phyloP scores from a whole-genome alignment of 2,888 invertebrate species.

The Marronus borbonicus region DNA sequence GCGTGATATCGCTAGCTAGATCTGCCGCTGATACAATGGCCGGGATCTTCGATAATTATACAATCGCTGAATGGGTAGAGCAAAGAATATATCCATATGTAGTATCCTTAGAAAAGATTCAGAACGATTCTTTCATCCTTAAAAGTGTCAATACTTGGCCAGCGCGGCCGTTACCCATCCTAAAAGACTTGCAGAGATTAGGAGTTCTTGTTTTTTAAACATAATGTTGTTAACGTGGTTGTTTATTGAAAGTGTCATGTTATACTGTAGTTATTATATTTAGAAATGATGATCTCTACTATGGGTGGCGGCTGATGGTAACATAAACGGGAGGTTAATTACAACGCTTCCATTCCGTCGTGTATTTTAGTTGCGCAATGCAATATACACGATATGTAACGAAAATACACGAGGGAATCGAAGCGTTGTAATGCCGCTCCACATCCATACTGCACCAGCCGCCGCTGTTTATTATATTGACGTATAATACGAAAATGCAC shows the following conservation, averaged over 20 bases:
- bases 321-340: too few relatives aligned
- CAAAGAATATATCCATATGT: conserved; percentile 76
- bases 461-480: conserved; percentile 25
- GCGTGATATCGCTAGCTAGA: conserved; percentile 72
- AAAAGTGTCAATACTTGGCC: conserved; percentile 75
- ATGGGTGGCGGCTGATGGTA: too few relatives aligned
- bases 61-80: conserved; percentile 79
- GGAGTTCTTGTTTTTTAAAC: conserved; percentile 64
- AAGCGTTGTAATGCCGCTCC: too few relatives aligned
- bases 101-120: conserved; percentile 72
- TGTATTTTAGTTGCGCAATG: too few relatives aligned
- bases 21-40: conserved; percentile 74
- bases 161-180: conserved; percentile 74
- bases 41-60: conserved; percentile 76
- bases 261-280: conserved; percentile 5
- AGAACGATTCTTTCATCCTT: conserved; percentile 72
- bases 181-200: conserved; percentile 70
- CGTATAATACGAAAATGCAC: conserved; percentile 32
- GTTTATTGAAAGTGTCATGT: conserved; percentile 11
- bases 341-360: too few relatives aligned
- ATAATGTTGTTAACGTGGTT: conserved; percentile 29
- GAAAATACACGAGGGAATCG: too few relatives aligned
- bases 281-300: conserved; percentile 29
- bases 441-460: too few relatives aligned
- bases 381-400: too few relatives aligned